A percentile compares a stretch with the other conserved stretches of the same genome.
phyloP scores from a whole-genome alignment of 1,140 invertebrate genomes.

The Dendrolimus kikuchii region DNA sequence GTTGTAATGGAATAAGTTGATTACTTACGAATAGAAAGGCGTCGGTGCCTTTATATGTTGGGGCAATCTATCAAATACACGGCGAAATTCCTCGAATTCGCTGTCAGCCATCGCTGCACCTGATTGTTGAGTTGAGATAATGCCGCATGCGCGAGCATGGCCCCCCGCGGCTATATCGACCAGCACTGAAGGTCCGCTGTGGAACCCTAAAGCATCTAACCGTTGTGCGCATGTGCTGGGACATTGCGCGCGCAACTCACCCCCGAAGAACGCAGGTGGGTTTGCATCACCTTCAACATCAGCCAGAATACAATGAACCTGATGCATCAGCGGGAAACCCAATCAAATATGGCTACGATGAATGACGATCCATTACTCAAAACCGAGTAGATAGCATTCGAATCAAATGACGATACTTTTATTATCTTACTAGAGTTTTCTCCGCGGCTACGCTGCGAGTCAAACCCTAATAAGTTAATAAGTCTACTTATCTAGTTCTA shows the following conservation, averaged over 20 bases:
- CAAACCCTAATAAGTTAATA: too few relatives aligned
- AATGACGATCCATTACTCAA: too few relatives aligned
- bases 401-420: neutral
- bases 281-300: constrained; percentile 20
- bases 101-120: constrained; percentile 83
- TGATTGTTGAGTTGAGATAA: constrained; percentile 35
- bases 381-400: neutral
- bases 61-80: constrained; percentile 86
- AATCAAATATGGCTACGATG: constrained; percentile 5
- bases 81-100: constrained; percentile 93
- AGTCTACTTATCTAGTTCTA: too few relatives aligned
- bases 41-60: constrained; percentile 84
- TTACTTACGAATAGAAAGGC: constrained; percentile 81
- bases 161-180: constrained; percentile 38
- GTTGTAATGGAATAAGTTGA: constrained; percentile 10
- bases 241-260: constrained; percentile 25
- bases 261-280: constrained; percentile 17
- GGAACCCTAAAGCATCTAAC: constrained; percentile 1
- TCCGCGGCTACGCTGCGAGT: too few relatives aligned
- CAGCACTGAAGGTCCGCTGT: constrained; percentile 12
- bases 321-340: constrained; percentile 48
- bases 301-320: constrained; percentile 18
- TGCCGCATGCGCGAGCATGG: constrained; percentile 42
- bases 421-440: too few relatives aligned
- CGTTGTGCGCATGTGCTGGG: constrained; percentile 25